These are phyloP conservation scores for Syngnathus acus DNA, from an alignment of 2,797 vertebrate genomes.

Conservation along the genomic window DNA sequence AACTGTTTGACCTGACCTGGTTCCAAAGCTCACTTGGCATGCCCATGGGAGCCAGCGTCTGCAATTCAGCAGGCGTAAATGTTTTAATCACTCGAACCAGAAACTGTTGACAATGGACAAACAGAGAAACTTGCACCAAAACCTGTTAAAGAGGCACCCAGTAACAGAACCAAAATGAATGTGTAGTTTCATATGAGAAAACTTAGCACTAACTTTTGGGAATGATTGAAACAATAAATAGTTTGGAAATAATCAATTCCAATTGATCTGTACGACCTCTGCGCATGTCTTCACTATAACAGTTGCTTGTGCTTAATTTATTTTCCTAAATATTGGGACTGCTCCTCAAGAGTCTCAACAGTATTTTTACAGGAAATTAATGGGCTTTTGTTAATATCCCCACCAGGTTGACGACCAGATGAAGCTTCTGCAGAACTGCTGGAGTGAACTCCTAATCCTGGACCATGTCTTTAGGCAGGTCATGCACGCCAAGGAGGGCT, in stretches of 20 bases:
- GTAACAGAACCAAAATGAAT: constrained; percentile 32
- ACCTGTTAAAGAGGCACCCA: constrained; percentile 45
- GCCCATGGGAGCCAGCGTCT: constrained; percentile 63
- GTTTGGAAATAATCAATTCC: constrained; percentile 32
- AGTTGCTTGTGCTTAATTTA: constrained; percentile 12
- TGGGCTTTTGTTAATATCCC: constrained; percentile 29
- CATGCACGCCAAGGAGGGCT: constrained; percentile 91
- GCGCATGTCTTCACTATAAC: constrained; percentile 25
- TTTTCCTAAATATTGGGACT: not conserved
- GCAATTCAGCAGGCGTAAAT: constrained; percentile 29
- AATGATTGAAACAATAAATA: constrained; percentile 22
- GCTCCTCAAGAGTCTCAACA: not conserved
- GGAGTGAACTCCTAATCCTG: constrained; percentile 96
- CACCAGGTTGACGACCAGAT: constrained; percentile 97
- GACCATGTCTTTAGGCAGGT: constrained; percentile 98
- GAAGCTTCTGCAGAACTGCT: constrained; percentile 98
- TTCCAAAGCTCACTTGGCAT: constrained; percentile 59
- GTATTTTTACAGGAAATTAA: not conserved
- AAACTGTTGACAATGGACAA: constrained; percentile 52
- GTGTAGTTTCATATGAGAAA: constrained; percentile 60
- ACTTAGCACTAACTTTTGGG: constrained; percentile 35
- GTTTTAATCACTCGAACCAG: constrained; percentile 64
- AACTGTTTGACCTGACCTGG: constrained; percentile 31
- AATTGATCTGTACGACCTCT: constrained; percentile 26
- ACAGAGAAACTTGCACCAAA: constrained; percentile 59